Conservation (phyloP, 1,140 invertebrate genomes). For the Acyrthosiphon pisum region DNA sequence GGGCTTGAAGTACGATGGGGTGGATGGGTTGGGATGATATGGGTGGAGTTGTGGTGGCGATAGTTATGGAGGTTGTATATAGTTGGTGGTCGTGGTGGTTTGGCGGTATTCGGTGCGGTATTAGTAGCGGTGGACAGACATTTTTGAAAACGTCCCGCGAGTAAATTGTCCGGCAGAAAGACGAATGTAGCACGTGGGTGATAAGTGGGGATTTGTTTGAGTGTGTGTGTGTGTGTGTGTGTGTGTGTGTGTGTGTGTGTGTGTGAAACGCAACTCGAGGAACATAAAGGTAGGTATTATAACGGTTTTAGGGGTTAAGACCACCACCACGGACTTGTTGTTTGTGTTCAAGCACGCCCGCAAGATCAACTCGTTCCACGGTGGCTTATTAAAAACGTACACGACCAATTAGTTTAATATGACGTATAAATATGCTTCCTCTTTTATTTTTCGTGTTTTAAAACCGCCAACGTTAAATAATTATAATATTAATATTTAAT, state of each 20-base stretch:
- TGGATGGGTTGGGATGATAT: no score
- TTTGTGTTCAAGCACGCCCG: not conserved
- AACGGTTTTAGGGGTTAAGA: slow-evolving; percentile 1
- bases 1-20: not conserved
- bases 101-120: not conserved
- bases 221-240: no score
- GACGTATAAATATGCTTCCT: not conserved
- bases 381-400: not conserved
- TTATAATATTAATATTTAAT: not conserved
- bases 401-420: not conserved
- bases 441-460: not conserved
- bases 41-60: not conserved
- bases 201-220: not conserved
- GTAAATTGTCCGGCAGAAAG: not conserved
- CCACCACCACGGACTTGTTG: not conserved
- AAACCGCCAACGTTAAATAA: not conserved
- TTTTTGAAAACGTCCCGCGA: not conserved
- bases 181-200: not conserved
- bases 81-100: not conserved
- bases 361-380: not conserved
- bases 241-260: no score
- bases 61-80: not conserved
- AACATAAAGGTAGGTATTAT: not conserved
- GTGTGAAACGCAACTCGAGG: no score
- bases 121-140: not conserved